Evolutionary conservation across 2,888 invertebrate species (phyloP).

Genomic region (Lochmaea capreae): DNA sequence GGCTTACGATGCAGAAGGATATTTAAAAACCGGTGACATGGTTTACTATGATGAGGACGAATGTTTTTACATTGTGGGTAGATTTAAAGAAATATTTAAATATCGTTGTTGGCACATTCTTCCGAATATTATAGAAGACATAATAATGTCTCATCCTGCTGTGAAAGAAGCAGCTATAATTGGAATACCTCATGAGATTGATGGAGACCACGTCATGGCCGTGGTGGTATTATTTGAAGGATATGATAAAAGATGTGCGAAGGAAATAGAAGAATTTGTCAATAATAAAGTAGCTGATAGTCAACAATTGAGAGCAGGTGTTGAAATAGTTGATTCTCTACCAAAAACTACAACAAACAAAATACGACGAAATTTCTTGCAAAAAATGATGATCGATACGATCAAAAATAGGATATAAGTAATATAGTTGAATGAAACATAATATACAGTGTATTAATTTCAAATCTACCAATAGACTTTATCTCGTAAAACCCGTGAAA

Average conservation of each 20-base stretch:
- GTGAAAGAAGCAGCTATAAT: constrained; percentile 84
- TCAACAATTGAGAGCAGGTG: constrained; percentile 41
- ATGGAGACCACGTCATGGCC: constrained; percentile 75
- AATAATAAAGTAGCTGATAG: constrained; percentile 36
- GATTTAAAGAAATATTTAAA: constrained; percentile 67
- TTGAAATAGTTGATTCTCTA: constrained; percentile 37
- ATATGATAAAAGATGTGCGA: constrained; percentile 52
- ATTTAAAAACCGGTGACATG: constrained; percentile 68
- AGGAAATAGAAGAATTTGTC: constrained; percentile 62
- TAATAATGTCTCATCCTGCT: constrained; percentile 76
- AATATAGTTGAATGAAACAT: too few species aligned
- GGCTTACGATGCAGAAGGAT: constrained; percentile 63
- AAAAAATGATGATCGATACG: neutral
- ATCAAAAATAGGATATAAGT: neutral
- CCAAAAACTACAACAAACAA: constrained; percentile 29
- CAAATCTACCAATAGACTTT: too few species aligned
- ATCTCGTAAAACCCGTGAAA: too few species aligned
- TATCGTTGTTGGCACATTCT: constrained; percentile 69
- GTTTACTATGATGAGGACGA: constrained; percentile 66
- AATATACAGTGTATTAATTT: too few species aligned
- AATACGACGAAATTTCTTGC: neutral
- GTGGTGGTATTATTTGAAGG: constrained; percentile 39
- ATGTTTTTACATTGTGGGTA: constrained; percentile 65
- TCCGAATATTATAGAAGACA: constrained; percentile 83
- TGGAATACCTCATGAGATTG: constrained; percentile 71